Evolutionary conservation across 2,113 vertebrate species (phyloP).

Genomic region (Tiliqua scincoides): DNA sequence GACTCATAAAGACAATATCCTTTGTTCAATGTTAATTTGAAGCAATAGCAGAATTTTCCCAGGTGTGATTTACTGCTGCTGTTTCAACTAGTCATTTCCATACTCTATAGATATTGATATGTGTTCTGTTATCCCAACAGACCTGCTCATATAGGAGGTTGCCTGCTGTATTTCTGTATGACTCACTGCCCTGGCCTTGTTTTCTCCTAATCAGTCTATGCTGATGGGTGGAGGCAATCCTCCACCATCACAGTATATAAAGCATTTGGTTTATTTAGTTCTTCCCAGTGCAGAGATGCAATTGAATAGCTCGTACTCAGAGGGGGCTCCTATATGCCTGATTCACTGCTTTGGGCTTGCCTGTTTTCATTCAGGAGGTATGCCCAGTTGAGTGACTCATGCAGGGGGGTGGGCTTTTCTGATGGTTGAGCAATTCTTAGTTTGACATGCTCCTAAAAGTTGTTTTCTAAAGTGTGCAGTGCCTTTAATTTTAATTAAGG

Average conservation of each 20-base stretch:
- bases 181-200: not conserved
- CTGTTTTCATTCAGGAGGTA: not conserved
- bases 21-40: no score
- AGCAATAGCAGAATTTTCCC: no score
- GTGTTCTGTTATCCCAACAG: no score
- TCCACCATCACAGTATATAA: not conserved
- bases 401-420: not conserved
- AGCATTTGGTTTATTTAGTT: not conserved
- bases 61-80: no score
- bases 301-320: not conserved
- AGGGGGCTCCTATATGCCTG: not conserved
- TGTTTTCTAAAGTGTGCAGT: not conserved
- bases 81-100: no score
- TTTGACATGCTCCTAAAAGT: not conserved
- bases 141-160: not conserved
- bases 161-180: not conserved
- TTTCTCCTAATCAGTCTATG: no score
- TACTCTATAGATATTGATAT: no score
- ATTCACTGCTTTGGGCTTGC: not conserved
- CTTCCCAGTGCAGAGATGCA: not conserved
- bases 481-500: not conserved
- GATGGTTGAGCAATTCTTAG: not conserved
- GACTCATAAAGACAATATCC: no score
- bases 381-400: not conserved
- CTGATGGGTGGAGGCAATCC: no score